These are phyloP conservation scores for Oreohelix idahoensis DNA, from an alignment of 1,140 invertebrate species.

Conservation along the genomic window DNA sequence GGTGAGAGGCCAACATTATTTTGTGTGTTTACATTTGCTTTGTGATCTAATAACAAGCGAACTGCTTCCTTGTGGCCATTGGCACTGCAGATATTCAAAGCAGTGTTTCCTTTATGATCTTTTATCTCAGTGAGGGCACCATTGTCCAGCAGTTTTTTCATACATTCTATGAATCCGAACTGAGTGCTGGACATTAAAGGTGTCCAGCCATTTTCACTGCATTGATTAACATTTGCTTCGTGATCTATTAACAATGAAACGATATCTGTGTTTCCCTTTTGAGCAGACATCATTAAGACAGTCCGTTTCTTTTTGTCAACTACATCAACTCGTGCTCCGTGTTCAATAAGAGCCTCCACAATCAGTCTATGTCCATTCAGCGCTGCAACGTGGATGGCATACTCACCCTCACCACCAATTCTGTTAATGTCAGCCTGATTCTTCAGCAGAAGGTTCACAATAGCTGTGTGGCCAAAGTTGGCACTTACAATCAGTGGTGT, in stretches of 20 bases:
- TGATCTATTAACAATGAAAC: constrained; percentile 9
- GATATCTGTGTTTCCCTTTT: constrained; percentile 21
- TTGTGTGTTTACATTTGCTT: neutral
- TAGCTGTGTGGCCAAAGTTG: neutral
- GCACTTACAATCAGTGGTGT: constrained; percentile 23
- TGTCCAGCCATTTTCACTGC: constrained; percentile 5
- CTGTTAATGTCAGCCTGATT: constrained; percentile 1
- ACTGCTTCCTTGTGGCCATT: constrained; percentile 31
- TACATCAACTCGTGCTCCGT: constrained; percentile 1
- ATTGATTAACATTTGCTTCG: constrained; percentile 16
- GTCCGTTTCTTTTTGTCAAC: constrained; percentile 19
- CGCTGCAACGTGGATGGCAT: constrained; percentile 22
- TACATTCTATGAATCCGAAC: constrained; percentile 16
- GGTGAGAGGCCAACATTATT: constrained; percentile 14
- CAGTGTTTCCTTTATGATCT: constrained; percentile 23
- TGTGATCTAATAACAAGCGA: neutral
- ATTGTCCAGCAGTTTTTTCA: constrained; percentile 3
- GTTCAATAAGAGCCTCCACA: constrained; percentile 17
- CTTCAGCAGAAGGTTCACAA: constrained; percentile 19
- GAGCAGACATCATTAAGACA: constrained; percentile 21
- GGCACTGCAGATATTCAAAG: constrained; percentile 4
- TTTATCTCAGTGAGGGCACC: constrained; percentile 8
- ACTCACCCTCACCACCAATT: neutral
- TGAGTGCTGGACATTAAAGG: constrained; percentile 10
- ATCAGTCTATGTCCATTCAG: constrained; percentile 23